Conservation (phyloP, 30 jellyfish, hydroid and myxozoan species). For the Pelagia noctiluca region DNA sequence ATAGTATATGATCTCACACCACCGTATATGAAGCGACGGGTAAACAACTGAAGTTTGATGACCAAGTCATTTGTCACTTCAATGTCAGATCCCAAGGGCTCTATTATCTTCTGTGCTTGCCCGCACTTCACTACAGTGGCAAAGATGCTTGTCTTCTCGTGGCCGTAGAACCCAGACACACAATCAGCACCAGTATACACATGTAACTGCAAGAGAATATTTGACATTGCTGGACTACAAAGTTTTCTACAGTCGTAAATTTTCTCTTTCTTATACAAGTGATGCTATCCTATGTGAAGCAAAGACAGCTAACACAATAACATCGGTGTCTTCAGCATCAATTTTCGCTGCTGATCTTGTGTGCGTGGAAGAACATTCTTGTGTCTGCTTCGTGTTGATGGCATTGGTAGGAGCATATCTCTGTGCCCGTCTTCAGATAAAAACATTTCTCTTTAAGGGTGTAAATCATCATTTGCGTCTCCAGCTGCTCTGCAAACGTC, state of each 20-base stretch:
- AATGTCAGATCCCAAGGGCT: background rate
- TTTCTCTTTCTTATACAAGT: background rate
- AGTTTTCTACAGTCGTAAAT: background rate
- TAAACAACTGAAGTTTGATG: background rate
- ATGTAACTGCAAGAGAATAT: background rate
- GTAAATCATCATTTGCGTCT: too few relatives aligned
- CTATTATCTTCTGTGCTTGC: background rate
- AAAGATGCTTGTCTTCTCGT: background rate
- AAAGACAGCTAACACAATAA: background rate
- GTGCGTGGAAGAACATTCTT: background rate
- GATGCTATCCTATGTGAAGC: conserved; percentile 4
- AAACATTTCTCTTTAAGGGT: too few relatives aligned
- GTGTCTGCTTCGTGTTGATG: conserved; percentile 18
- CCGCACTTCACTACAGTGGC: background rate
- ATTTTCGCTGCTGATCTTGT: background rate
- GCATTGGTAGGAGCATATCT: too few relatives aligned
- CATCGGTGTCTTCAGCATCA: conserved; percentile 18
- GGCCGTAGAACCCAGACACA: background rate
- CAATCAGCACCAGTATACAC: background rate
- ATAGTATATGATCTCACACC: background rate
- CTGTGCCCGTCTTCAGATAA: too few relatives aligned
- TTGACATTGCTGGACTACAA: background rate
- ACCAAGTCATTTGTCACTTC: background rate
- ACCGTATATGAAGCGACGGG: background rate
- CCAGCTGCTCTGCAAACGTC: too few relatives aligned